Evolutionary conservation across 2,888 invertebrate genomes (phyloP), one percentile per base, ranked within the genome.

Genomic region (Campoplex capitator): DNA sequence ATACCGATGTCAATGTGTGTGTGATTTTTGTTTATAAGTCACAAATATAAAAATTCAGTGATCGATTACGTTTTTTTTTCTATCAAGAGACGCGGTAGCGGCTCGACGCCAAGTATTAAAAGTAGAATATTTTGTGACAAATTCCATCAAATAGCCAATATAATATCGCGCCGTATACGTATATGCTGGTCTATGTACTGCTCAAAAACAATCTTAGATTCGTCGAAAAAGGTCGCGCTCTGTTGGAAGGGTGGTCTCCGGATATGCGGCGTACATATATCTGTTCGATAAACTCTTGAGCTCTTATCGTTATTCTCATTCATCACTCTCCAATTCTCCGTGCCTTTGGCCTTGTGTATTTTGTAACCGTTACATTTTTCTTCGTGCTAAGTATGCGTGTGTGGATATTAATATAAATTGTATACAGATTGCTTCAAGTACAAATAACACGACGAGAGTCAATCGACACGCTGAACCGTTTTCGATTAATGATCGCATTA

Each of bases 221-320:
- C n/a, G 23, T 16, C 18, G 48, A 73, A 38, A 75, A 35, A 42
- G 18, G 38, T 38, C 38, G 56, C 42, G 28, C 16, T n/a, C 16
- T n/a, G 28, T 48, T 74, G 48, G 51, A 73, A 78, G 71, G 75
- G 84, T 76, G 38, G 35, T 42, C 13, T 51, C 81, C 71, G 81
- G 67, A 78, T 78, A 81, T 74, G 82, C 23, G 23, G 23, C 23
- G 0, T 23, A 23, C 58, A 28, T 51, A 74, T 38, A 38, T 38
- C 23, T 42, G 48, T 42, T 82, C 85, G 82, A 85, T 85, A 85
- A 85, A 85, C 74, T 77, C 58, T 18, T 62, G 79, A 74, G 23
- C 54, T 68, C 74, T 85, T 85, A 85, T 85, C 85, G 58, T 73
- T 23, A 65, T 78, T 79, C 62, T 74, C 74, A 85, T 85, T 81